Evolutionary conservation across 1,140 invertebrate species (phyloP).

Genomic region (Coboldia fuscipes): DNA sequence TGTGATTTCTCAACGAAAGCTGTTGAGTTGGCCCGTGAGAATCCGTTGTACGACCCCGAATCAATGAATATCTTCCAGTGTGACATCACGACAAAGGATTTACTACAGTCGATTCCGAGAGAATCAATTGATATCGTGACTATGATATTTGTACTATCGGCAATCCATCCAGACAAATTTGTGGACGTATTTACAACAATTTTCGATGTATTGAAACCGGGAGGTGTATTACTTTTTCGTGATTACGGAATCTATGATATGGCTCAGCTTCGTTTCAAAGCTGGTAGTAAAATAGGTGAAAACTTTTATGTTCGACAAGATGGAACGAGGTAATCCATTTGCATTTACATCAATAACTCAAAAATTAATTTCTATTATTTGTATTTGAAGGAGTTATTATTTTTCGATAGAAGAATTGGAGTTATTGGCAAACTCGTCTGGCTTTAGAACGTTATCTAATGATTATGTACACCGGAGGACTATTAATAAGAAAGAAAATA

Average conservation of each 20-base stretch:
- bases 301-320: constrained; percentile 96
- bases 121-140: constrained; percentile 60
- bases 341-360: constrained; percentile 2
- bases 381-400: constrained; percentile 57
- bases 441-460: constrained; percentile 44
- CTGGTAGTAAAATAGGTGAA: constrained; percentile 78
- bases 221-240: constrained; percentile 71
- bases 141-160: constrained; percentile 92
- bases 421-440: constrained; percentile 34
- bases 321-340: constrained; percentile 60
- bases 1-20: constrained; percentile 90
- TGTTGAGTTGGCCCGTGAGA: constrained; percentile 61
- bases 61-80: constrained; percentile 55
- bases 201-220: constrained; percentile 44
- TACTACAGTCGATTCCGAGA: constrained; percentile 28
- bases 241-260: constrained; percentile 98
- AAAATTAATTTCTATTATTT: constrained; percentile 9
- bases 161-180: constrained; percentile 76
- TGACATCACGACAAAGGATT: constrained; percentile 39
- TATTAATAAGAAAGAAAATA: constrained; percentile 73
- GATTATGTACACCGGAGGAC: constrained; percentile 70
- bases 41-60: constrained; percentile 22
- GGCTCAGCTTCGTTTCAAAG: constrained; percentile 84
- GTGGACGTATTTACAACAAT: constrained; percentile 42
- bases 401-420: constrained; percentile 47